Conservation (phyloP, 1,140 invertebrate genomes). For the Drosophila saltans region DNA sequence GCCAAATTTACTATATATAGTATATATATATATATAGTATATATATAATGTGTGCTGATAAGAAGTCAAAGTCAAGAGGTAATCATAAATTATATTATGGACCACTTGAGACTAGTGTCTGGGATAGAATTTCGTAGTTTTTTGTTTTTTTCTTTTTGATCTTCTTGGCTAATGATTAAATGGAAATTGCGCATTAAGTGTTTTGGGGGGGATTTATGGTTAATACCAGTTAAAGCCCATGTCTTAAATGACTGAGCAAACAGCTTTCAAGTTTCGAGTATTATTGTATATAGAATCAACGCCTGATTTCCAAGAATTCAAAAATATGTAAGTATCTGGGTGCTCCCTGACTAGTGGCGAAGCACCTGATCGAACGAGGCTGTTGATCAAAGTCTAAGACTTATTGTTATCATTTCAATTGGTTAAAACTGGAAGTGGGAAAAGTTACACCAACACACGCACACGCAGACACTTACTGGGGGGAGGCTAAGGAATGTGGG, state of each 20-base stretch:
- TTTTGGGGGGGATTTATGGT: neutral
- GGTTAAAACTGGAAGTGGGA: neutral
- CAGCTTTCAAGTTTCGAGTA: slow-evolving; percentile 2
- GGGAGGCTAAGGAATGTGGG: neutral
- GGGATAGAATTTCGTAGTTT: no score
- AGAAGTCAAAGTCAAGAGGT: neutral
- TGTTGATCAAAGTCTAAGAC: slow-evolving; percentile 6
- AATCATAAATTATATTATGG: slow-evolving; percentile 3
- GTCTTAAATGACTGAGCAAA: neutral
- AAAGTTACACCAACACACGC: no score
- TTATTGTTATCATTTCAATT: slow-evolving; percentile 4
- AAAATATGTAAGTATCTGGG: slow-evolving; percentile 7
- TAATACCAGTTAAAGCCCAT: neutral
- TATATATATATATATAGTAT: no score
- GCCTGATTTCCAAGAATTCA: neutral
- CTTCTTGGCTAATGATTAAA: neutral
- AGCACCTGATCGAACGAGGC: neutral
- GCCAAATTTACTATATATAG: neutral
- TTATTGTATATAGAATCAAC: neutral
- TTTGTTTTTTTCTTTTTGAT: neutral
- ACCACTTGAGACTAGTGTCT: neutral
- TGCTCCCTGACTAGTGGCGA: slow-evolving; percentile 40
- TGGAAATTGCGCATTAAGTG: slow-evolving; percentile 6
- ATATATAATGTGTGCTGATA: neutral
- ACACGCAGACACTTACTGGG: neutral